Conservation (phyloP, 2,113 vertebrate genomes). For the Xiphophorus couchianus region DNA sequence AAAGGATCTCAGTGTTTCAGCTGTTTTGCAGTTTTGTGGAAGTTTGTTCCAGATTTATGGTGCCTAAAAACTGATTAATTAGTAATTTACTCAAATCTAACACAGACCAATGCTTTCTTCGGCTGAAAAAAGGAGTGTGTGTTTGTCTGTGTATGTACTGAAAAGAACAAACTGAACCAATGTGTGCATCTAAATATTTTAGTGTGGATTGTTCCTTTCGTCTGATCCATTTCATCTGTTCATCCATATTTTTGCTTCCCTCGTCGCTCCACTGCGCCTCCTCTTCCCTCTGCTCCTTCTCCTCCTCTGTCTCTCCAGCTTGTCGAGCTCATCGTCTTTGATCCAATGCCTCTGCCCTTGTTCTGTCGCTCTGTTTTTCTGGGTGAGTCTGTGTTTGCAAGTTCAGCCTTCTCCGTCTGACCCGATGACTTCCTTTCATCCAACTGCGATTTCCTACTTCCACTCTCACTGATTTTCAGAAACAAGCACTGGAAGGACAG, state of each 20-base stretch:
- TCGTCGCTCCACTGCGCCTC: background rate
- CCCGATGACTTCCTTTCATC: constrained; percentile 54
- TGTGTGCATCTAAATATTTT: background rate
- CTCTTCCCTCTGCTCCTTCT: background rate
- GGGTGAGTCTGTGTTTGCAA: constrained; percentile 39
- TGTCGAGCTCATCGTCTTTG: constrained; percentile 30
- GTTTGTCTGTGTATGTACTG: background rate
- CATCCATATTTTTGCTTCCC: background rate
- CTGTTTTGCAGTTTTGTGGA: too few relatives aligned
- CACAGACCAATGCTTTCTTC: too few relatives aligned
- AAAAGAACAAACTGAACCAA: background rate
- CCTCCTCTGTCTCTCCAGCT: constrained; percentile 7
- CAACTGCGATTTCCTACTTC: constrained; percentile 21
- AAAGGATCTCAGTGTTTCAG: too few relatives aligned
- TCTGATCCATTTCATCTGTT: background rate
- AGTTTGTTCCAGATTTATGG: too few relatives aligned
- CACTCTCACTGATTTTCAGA: constrained; percentile 10
- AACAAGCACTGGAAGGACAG: constrained; percentile 5
- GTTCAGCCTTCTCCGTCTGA: constrained; percentile 37
- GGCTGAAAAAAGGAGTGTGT: too few relatives aligned
- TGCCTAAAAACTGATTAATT: too few relatives aligned
- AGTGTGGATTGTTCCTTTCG: constrained; percentile 10
- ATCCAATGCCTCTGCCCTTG: constrained; percentile 39
- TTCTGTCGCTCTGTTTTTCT: constrained; percentile 57
- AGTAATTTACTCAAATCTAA: too few relatives aligned